Base-by-base conservation (phyloP, 2,888 invertebrate species). In the Spilosoma lubricipeda region DNA sequence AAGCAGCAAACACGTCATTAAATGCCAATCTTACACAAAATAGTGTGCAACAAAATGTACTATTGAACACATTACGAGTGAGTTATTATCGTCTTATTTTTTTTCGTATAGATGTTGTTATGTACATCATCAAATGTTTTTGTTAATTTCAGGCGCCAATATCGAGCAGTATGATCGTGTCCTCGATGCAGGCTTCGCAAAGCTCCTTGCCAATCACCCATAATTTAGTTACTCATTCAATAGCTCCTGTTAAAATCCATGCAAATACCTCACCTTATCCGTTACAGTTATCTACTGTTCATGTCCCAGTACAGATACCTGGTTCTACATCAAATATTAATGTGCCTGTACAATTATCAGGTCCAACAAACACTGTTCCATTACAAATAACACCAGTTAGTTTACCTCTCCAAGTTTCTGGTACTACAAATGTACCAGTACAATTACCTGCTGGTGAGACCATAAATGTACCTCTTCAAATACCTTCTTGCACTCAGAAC, bases 161-260 rank as follows among this genome's bases (percentile, higher is more conserved):
- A 88, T 90, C 95, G 86, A 94, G 93, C 94, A 94, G 95, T 87
- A 95, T 95, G 95, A 93, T 95, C 88, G 94, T 95, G 87, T 93
- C 95, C 79, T 94, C 95, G 81, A 90, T 95, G 90, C 95, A 94
- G 87, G 92, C 92, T 85, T 90, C 94, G 75, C 94, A 94, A 90
- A 95, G 91, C 90, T 93, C 94, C 73, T 91, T 95, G 89, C 92
- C 94, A 74, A 93, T 95, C 74, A 90, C 94, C 78, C 95, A 95
- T 83, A 93, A 90, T 86, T 90, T 95, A 86, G 92, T 95, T 72
- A 93, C 95, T 70, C 95, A 95, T 85, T 93, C 95, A 74, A 89
- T 95, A 80, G 94, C 94, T 72, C 95, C 95, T 80, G 92, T 95
- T 70, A 95, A 95, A 87, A 91, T 95, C 83, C 95, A 95, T 82